Evolutionary conservation across 2,888 invertebrate species (phyloP), one percentile per base, ranked within the genome.

Genomic region (Drosophila nr. fundita): DNA sequence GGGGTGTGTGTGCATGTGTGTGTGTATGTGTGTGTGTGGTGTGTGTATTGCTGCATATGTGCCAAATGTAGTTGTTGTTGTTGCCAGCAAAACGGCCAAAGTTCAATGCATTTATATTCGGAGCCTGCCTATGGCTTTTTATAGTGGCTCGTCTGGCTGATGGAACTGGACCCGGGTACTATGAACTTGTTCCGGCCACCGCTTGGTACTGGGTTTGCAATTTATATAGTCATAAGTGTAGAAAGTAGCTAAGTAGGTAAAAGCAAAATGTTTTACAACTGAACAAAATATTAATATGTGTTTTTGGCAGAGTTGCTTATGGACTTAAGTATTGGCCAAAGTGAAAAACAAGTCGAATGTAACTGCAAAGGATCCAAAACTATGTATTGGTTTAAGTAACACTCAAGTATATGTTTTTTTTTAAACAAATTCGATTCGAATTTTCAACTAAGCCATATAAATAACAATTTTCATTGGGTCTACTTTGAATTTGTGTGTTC

Each of bases 41-140:
- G 63, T 38, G 54, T 54, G 52, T 57, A 36, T 59, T 63, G 63
- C 49, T 65, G 55, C 65, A 70, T 60, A 64, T 76, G 67, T 79
- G 80, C 66, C 54, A 64, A 67, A 38, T 42, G 40, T 78, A 68
- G 64, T 50, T 55, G 52, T 29, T 61, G 49, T 18, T 67, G 52
- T 60, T 38, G 69, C 64, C 67, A 61, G 73, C 83, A 85, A 80
- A 79, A 84, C 80, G 80, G 73, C 67, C 85, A 90, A 85, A 85
- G 85, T 85, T 85, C 85, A 85, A 90, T 84, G 84, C 80, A 84
- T 84, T 87, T 73, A 79, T 81, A 73, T 82, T 67, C 45, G 65
- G 40, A 64, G 71, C 71, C 69, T 69, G 89, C 74, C 87, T 76
- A 72, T 73, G 82, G 80, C 90, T 85, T 85, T 85, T 85, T 85